phyloP scores from a whole-genome alignment of 2,113 vertebrate genomes.

The Tangachromis dhanisi region DNA sequence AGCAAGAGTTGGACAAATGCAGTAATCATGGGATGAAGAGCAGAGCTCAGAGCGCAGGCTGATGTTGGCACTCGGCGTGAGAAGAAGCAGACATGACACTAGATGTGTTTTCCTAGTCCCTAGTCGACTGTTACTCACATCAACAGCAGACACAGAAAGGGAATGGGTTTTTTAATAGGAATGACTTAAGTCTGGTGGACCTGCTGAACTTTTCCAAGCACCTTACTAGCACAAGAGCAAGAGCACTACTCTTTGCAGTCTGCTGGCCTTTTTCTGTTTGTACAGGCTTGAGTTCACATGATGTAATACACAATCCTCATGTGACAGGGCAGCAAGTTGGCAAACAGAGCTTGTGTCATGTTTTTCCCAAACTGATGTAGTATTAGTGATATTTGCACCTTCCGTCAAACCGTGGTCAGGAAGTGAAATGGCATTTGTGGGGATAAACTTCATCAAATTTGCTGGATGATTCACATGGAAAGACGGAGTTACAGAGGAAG shows the following conservation, averaged over 20 bases:
- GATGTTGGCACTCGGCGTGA: conserved; percentile 19
- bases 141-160: neutral
- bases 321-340: conserved; percentile 1
- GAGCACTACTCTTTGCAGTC: conserved; percentile 40
- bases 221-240: conserved; percentile 18
- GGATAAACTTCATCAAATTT: conserved; percentile 1
- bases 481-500: neutral
- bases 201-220: neutral
- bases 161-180: neutral
- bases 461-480: conserved; percentile 46
- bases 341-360: conserved; percentile 19
- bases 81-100: conserved; percentile 27
- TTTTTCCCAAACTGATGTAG: conserved; percentile 12
- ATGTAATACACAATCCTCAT: conserved; percentile 28
- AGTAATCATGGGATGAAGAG: conserved; percentile 9
- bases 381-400: conserved; percentile 21
- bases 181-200: neutral
- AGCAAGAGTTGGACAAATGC: neutral
- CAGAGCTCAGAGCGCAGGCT: neutral
- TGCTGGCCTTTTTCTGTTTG: conserved; percentile 28
- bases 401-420: neutral
- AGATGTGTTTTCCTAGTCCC: conserved; percentile 17
- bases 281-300: conserved; percentile 17
- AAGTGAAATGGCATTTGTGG: neutral
- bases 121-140: neutral